Base-by-base conservation (phyloP, 2,888 invertebrate genomes). In the Synanthedon andrenaeformis region DNA sequence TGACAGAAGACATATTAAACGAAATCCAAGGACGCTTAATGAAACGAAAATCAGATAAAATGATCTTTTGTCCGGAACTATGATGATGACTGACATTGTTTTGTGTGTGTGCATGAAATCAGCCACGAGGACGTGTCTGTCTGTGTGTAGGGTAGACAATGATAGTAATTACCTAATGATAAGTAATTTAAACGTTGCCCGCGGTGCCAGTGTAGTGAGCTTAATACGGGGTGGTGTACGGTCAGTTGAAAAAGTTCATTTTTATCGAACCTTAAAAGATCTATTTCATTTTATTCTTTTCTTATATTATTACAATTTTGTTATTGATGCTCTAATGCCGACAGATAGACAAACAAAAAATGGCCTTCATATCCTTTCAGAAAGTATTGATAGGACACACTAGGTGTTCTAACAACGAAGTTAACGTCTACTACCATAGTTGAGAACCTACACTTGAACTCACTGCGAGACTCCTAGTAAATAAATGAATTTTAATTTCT, bases 141-240 rank as follows among this genome's bases (percentile, higher is more conserved):
- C 51, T 60, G 54, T 60, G 58, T 61, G 41, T 59, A 59, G 68
- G 54, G 70, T 73, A 70, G 69, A 81, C 85, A 86, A 86, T 85
- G 80, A 86, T 87, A 83, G 82, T 86, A 86, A 87, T 87, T 86
- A 85, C 81, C 75, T 86, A 86, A 87, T 87, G 86, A 85, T 86
- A 84, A 86, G 86, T 76, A 79, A 82, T 86, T 86, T 85, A 80
- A 80, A 79, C 79, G 72, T 63, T 70, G 84, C 84, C 82, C 64
- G 78, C 77, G 82, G 83, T 76, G 70, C 76, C 76, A 76, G 79
- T 72, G 75, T 70, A 70, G 69, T 65, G 66, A 69, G 66, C 69
- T 77, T 77, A 74, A 78, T 74, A 74, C 58, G 23, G 45, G 63
- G 57, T 56, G 53, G 78, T 23, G 23, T 76, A 85, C 54, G 51